Evolutionary conservation across 2,888 invertebrate genomes (phyloP).

Genomic region (Boloria euphrosyne): DNA sequence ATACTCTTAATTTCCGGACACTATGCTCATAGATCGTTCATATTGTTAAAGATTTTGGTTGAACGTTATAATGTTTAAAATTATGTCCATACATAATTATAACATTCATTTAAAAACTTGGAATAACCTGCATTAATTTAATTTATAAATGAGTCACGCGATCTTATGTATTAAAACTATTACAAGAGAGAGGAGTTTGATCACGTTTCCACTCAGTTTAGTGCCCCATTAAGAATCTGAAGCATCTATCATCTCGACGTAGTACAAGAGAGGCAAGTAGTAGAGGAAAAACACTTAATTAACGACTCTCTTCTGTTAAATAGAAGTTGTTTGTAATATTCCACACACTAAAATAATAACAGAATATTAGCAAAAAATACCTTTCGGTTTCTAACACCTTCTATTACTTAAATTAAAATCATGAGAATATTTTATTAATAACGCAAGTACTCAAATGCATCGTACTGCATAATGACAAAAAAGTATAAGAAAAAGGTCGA

Average conservation of each 20-base stretch:
- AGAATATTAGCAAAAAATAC: neutral
- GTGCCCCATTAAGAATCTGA: constrained; percentile 30
- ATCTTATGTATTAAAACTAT: constrained; percentile 12
- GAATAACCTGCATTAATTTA: neutral
- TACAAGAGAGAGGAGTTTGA: constrained; percentile 21
- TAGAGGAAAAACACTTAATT: constrained; percentile 31
- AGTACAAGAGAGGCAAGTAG: constrained; percentile 25
- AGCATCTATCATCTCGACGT: constrained; percentile 32
- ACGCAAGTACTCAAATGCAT: constrained; percentile 38
- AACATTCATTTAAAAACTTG: no score
- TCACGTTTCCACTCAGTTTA: constrained; percentile 27
- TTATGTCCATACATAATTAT: no score
- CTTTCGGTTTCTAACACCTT: neutral
- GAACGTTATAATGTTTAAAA: no score
- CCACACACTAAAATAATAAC: neutral
- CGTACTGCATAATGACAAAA: constrained; percentile 39
- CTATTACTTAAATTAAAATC: neutral
- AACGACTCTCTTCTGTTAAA: constrained; percentile 14
- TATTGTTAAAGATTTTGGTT: neutral
- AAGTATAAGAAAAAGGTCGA: constrained; percentile 60
- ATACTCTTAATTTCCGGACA: neutral
- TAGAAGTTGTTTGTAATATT: constrained; percentile 7
- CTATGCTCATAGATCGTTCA: neutral
- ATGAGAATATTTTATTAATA: constrained; percentile 40
- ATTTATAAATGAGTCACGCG: neutral